A percentile compares a stretch with the other conserved stretches of the same genome.
phyloP scores from a whole-genome alignment of 2,888 invertebrate genomes.

The Acanthacorydalis orientalis region DNA sequence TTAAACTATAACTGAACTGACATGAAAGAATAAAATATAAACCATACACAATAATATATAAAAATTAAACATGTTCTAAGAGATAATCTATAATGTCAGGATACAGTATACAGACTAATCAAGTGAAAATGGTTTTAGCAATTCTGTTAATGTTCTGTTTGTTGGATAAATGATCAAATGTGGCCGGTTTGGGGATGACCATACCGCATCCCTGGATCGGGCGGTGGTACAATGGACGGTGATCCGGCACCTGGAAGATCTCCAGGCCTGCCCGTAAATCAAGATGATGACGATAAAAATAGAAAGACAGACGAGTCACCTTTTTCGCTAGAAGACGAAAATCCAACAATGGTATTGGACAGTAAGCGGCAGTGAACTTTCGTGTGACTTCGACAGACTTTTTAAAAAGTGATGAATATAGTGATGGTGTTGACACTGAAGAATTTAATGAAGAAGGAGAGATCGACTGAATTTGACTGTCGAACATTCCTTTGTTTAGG shows the following conservation, averaged over 20 bases:
- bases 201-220: conserved; percentile 13
- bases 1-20: no score
- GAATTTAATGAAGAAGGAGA: background rate
- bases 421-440: background rate
- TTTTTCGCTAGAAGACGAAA: background rate
- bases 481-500: background rate
- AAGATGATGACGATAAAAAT: background rate
- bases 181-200: conserved; percentile 10
- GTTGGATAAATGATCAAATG: background rate
- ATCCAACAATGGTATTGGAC: conserved; percentile 1
- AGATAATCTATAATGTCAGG: no score
- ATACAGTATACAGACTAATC: no score
- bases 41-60: no score
- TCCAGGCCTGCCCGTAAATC: conserved; percentile 36
- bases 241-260: conserved; percentile 51
- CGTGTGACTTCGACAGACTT: background rate
- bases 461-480: background rate
- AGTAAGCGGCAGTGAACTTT: background rate
- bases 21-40: no score
- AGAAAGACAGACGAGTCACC: background rate
- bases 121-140: background rate
- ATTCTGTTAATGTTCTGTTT: background rate
- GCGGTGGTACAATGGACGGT: conserved; percentile 22
- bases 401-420: background rate
- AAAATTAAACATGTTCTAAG: no score